Conservation (phyloP, 2,888 invertebrate genomes). For the Cryptus armator region DNA sequence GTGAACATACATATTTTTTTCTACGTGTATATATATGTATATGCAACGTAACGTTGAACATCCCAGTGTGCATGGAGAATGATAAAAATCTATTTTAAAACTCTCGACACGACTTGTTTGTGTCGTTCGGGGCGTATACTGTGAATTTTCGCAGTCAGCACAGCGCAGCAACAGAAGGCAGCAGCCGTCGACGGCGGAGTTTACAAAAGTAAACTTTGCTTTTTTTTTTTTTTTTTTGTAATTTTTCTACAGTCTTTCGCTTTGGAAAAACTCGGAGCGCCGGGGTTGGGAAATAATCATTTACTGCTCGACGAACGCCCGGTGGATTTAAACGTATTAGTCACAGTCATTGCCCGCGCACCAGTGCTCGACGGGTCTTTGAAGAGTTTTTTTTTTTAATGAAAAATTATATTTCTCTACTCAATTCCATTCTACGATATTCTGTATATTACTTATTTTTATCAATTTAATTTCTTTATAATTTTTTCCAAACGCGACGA, state of each 20-base stretch:
- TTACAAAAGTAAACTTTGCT: conserved; percentile 25
- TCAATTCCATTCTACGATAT: too few relatives aligned
- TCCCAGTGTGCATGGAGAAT: conserved; percentile 31
- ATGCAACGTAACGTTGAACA: not conserved
- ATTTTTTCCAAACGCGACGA: too few relatives aligned
- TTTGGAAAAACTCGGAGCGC: not conserved
- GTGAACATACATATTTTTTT: too few relatives aligned
- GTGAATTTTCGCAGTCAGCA: conserved; percentile 42
- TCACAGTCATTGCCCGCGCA: conserved; percentile 3
- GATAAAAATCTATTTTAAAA: conserved; percentile 61
- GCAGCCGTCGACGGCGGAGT: conserved; percentile 19
- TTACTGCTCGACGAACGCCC: not conserved
- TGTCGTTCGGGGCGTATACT: conserved; percentile 40
- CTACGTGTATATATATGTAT: not conserved
- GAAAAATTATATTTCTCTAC: too few relatives aligned
- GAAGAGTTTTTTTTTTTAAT: not conserved
- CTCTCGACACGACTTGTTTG: conserved; percentile 57
- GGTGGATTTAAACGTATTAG: not conserved
- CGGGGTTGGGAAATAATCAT: conserved; percentile 6
- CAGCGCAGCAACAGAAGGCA: conserved; percentile 14
- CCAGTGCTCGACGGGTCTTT: not conserved
- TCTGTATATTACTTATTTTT: too few relatives aligned
- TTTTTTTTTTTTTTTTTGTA: not conserved
- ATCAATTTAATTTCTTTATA: too few relatives aligned
- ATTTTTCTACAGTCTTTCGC: conserved; percentile 3